These are phyloP conservation scores for Falcaria lacertinaria DNA, from an alignment of 2,888 invertebrate species.

Conservation along the genomic window DNA sequence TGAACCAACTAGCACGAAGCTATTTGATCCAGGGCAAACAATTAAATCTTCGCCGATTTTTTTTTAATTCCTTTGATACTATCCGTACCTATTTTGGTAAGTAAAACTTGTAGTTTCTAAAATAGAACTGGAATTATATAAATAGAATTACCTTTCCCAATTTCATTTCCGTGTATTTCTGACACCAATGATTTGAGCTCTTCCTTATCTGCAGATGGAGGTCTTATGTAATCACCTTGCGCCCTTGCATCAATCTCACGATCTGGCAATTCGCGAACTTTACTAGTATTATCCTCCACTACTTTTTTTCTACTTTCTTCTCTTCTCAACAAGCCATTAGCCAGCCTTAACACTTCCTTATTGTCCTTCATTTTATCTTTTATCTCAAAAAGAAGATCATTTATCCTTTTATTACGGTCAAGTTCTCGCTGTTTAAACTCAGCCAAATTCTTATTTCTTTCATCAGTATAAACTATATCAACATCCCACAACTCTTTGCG, in stretches of 20 bases:
- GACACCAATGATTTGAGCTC: conserved; percentile 8
- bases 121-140: not conserved
- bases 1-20: too few relatives aligned
- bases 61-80: too few relatives aligned
- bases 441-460: conserved; percentile 32
- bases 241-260: conserved; percentile 42
- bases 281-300: conserved; percentile 19
- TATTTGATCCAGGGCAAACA: too few relatives aligned
- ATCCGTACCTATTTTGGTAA: too few relatives aligned
- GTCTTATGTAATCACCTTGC: conserved; percentile 44
- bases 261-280: conserved; percentile 23
- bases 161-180: conserved; percentile 13
- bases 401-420: conserved; percentile 53
- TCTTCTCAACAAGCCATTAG: conserved; percentile 56
- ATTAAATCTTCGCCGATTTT: too few relatives aligned
- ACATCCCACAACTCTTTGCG: conserved; percentile 54
- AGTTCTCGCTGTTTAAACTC: conserved; percentile 42
- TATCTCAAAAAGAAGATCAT: conserved; percentile 55
- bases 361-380: conserved; percentile 72
- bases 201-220: conserved; percentile 7
- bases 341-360: conserved; percentile 58
- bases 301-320: conserved; percentile 45
- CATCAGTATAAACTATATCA: conserved; percentile 33
- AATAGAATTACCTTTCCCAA: conserved; percentile 13
- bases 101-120: too few relatives aligned